Conservation (phyloP, 2,113 vertebrate species). For the Semicossyphus pulcher region DNA sequence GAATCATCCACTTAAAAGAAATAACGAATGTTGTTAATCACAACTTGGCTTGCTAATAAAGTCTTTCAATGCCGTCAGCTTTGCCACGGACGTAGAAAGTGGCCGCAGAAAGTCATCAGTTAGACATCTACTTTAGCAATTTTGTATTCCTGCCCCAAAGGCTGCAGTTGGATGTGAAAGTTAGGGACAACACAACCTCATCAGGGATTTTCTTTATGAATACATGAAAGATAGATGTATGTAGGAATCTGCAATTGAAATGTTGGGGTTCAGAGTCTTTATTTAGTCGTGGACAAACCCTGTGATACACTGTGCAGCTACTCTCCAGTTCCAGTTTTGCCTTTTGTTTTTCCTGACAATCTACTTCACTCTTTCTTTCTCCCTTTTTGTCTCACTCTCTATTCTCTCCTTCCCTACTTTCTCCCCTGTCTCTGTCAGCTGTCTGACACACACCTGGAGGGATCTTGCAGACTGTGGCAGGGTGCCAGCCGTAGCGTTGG, state of each 20-base stretch:
- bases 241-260: neutral
- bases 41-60: neutral
- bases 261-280: neutral
- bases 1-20: slow-evolving; percentile 15
- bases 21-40: neutral
- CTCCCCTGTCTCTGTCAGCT: neutral
- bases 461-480: slow-evolving; percentile 98
- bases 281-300: neutral
- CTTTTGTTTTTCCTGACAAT: neutral
- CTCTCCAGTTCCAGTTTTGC: neutral
- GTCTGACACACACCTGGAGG: slow-evolving; percentile 89
- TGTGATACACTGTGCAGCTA: neutral
- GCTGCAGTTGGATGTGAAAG: neutral
- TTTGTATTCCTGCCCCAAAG: neutral
- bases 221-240: neutral
- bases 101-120: neutral
- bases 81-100: neutral
- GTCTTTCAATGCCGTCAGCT: neutral
- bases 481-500: slow-evolving; percentile 99
- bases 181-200: neutral
- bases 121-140: neutral
- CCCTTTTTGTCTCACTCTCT: neutral
- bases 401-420: neutral
- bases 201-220: neutral
- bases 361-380: neutral